phyloP scores from a whole-genome alignment of 1,140 invertebrate genomes.

The Charaxes varanes region DNA sequence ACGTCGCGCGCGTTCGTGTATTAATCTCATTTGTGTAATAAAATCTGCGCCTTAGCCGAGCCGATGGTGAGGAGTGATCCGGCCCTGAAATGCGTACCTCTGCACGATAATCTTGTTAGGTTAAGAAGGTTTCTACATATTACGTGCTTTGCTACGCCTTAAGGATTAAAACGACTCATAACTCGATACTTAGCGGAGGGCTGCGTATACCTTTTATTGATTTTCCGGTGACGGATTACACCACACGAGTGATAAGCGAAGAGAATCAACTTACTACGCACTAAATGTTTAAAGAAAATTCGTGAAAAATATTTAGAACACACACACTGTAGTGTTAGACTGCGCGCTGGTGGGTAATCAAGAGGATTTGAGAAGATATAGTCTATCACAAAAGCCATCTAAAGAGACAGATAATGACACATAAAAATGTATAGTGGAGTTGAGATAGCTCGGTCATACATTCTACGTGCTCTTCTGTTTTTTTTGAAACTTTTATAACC shows the following conservation, averaged over 20 bases:
- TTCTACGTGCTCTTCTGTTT: too few relatives aligned
- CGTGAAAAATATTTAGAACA: too few relatives aligned
- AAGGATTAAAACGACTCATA: constrained; percentile 75
- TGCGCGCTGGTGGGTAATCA: too few relatives aligned
- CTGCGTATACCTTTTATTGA: constrained; percentile 25
- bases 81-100: constrained; percentile 73
- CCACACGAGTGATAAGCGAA: constrained; percentile 2
- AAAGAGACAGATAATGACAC: too few relatives aligned
- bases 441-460: too few relatives aligned
- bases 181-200: constrained; percentile 30
- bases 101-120: constrained; percentile 80
- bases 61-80: constrained; percentile 62
- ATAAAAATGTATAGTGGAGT: too few relatives aligned
- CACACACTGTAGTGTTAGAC: too few relatives aligned
- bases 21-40: constrained; percentile 73
- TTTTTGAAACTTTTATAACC: too few relatives aligned
- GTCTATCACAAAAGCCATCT: too few relatives aligned
- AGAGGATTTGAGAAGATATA: too few relatives aligned
- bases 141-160: constrained; percentile 78
- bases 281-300: too few relatives aligned
- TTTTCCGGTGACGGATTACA: constrained; percentile 16
- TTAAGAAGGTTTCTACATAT: constrained; percentile 81
- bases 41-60: constrained; percentile 69
- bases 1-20: constrained; percentile 46
- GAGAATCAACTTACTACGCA: too few relatives aligned